These are phyloP conservation scores for Perccottus glenii DNA, from an alignment of 2,113 vertebrate genomes.

Conservation along the genomic window DNA sequence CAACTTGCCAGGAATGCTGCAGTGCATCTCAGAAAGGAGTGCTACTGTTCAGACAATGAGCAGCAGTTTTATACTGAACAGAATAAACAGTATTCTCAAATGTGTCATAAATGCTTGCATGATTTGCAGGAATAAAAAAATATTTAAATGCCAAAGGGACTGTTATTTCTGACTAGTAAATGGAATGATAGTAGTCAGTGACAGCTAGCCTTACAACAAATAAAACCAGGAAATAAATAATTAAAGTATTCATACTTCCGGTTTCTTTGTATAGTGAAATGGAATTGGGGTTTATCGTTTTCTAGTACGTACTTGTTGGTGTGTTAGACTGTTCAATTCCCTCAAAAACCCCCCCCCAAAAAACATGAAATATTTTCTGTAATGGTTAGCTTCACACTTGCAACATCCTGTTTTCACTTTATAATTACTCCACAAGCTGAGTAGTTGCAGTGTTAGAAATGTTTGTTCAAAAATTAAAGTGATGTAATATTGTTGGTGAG, in stretches of 20 bases:
- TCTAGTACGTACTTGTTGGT: too few species aligned
- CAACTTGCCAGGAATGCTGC: slow-evolving; percentile 69
- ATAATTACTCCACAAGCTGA: too few species aligned
- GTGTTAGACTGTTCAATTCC: too few species aligned
- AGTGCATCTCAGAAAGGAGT: slow-evolving; percentile 27
- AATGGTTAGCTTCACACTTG: too few species aligned
- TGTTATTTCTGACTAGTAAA: neutral
- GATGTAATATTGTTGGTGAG: too few species aligned
- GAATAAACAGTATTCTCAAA: slow-evolving; percentile 4
- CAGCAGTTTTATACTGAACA: slow-evolving; percentile 9
- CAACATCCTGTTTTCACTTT: too few species aligned
- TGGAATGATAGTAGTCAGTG: neutral
- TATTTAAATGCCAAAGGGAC: neutral
- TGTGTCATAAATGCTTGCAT: slow-evolving; percentile 4
- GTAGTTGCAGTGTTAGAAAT: too few species aligned
- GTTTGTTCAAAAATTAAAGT: too few species aligned
- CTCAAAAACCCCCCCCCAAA: too few species aligned
- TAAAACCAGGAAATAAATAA: neutral
- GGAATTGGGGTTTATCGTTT: too few species aligned
- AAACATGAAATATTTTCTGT: too few species aligned
- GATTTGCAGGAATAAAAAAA: slow-evolving; percentile 4
- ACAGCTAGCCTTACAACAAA: neutral
- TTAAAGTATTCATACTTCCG: neutral
- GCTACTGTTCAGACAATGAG: slow-evolving; percentile 17
- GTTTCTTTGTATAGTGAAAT: neutral